Evolutionary conservation across 2,113 vertebrate species (phyloP), one percentile per base, ranked within the genome.

Genomic region (Hymenochirus boettgeri): DNA sequence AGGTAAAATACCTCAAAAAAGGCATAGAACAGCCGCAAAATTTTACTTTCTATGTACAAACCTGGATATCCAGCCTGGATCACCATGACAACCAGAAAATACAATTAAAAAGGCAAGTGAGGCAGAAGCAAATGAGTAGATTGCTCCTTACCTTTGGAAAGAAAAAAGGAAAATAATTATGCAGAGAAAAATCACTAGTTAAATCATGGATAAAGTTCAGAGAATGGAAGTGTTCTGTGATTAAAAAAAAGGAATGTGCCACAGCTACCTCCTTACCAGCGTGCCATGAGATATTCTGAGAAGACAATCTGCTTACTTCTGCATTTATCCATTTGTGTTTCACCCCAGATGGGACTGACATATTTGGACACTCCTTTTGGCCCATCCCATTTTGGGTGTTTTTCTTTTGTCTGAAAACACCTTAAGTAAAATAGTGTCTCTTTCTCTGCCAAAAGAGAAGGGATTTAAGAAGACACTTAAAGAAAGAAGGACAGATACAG

Each of bases 241-340:
- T 70, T 84, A 78, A 80, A 72, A 35, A 7, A 21, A 42, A 75
- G 80, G 73, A 76, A 83, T 81, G 84, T 77, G 70, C 71, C 33
- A 75, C 70, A 42, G 35, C 74, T 50, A 72, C 70, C 69, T 31
- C 24, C 71, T 26, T 61, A 72, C 48, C 33, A 61, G 54, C 77
- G 75, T 76, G 58, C 82, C 84, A 88, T 88, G 85, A 85, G 71
- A 51, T 72, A 79, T 67, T 5, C 70, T 78, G 79, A 77, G 65
- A 73, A 75, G 72, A 76, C 66, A 56, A 74, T 74, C 72, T 71
- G 61, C 72, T 76, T 76, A 72, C 73, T 76, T 71, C 73, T 80
- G 75, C 72, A 2, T 59, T 54, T 58, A 64, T 75, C 15, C 71
- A 45, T 0, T 13, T 57, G 13, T 69, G 72, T 73, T 31, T 57